A percentile compares a stretch with the other conserved stretches of the same genome.
These are phyloP conservation scores for Cyanistes caeruleus DNA, from an alignment of 2,113 vertebrate genomes.

Conservation along the genomic window DNA sequence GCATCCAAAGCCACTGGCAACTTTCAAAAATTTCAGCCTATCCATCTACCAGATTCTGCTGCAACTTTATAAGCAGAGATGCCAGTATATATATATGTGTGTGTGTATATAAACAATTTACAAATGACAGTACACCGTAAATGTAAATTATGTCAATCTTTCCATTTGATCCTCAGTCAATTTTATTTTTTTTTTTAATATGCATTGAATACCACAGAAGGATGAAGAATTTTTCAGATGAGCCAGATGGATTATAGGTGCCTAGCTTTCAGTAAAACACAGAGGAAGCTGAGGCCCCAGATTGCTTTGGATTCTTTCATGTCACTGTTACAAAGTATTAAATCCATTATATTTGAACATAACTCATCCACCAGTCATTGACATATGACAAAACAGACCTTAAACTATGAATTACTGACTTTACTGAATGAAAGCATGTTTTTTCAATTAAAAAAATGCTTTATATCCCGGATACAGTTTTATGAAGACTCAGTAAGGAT, in stretches of 20 bases:
- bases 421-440: conserved; percentile 14
- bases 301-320: conserved; percentile 13
- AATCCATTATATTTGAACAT: conserved; percentile 24
- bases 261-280: neutral
- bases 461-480: neutral
- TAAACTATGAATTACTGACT: conserved; percentile 45
- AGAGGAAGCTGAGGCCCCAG: neutral
- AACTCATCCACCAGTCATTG: conserved; percentile 22
- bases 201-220: neutral
- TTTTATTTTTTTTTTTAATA: neutral
- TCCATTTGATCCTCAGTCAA: neutral
- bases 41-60: neutral
- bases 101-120: neutral
- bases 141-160: neutral
- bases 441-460: conserved; percentile 19
- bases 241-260: neutral
- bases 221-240: neutral
- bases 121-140: neutral
- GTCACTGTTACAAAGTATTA: neutral
- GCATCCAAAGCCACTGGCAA: neutral
- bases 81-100: neutral
- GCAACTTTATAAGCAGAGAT: neutral
- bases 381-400: conserved; percentile 38
- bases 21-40: neutral
- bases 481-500: conserved; percentile 37